Evolutionary conservation across 2,797 vertebrate genomes (phyloP).

Genomic region (Sebastes reedi): DNA sequence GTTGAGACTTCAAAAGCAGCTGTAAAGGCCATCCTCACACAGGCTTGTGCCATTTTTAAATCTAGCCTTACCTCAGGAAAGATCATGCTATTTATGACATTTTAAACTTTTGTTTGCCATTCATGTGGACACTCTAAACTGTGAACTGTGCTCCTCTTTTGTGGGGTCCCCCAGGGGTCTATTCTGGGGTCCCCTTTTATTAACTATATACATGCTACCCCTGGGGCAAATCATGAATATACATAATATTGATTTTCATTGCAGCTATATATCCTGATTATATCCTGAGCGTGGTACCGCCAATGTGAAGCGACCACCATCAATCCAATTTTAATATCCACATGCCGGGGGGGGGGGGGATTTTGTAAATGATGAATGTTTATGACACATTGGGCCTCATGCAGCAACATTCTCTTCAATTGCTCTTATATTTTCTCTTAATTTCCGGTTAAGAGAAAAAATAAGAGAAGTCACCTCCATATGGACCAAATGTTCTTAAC

Average conservation of each 20-base stretch:
- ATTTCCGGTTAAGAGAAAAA: too few species aligned
- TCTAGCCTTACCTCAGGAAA: not conserved
- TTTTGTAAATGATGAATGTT: not conserved
- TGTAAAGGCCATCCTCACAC: constrained; percentile 33
- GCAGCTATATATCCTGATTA: not conserved
- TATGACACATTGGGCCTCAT: too few species aligned
- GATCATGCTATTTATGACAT: not conserved
- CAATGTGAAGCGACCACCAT: not conserved
- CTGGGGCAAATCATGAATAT: not conserved
- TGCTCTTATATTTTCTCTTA: too few species aligned
- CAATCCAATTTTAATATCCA: not conserved
- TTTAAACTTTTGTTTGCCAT: not conserved
- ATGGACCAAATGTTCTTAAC: too few species aligned
- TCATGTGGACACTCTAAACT: not conserved
- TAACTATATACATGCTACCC: not conserved
- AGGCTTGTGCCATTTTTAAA: constrained; percentile 32
- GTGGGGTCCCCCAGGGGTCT: not conserved
- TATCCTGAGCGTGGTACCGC: not conserved
- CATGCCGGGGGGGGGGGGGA: not conserved
- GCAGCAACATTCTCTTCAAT: too few species aligned
- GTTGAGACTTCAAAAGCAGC: constrained; percentile 15
- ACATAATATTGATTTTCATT: not conserved
- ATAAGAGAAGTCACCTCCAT: too few species aligned
- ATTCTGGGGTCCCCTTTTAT: not conserved
- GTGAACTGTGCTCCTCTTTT: not conserved